phyloP scores from a whole-genome alignment of 2,888 invertebrate species.

The Standfussiana lucernea region DNA sequence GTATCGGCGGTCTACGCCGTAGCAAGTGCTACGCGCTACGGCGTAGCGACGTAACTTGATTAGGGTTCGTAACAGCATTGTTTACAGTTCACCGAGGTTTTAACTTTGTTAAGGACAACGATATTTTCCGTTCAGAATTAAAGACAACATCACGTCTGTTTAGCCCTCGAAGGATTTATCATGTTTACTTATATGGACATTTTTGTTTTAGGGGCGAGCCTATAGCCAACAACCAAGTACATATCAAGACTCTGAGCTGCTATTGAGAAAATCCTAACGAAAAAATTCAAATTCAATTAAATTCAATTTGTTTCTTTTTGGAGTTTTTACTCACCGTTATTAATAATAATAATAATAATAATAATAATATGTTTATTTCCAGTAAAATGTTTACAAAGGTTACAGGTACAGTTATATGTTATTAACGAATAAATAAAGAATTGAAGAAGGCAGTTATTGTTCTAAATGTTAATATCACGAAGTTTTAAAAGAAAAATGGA shows the following conservation, averaged over 20 bases:
- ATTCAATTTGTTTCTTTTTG: background rate
- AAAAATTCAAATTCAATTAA: background rate
- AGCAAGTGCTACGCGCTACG: conserved; percentile 35
- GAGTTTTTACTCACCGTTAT: too few relatives aligned
- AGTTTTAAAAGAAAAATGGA: background rate
- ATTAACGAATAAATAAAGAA: background rate
- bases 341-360: too few relatives aligned
- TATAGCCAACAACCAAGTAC: background rate
- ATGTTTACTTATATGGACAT: background rate
- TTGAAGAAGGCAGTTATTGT: too few relatives aligned
- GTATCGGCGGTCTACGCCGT: conserved; percentile 1
- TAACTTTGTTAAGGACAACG: conserved; percentile 2
- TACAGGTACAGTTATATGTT: too few relatives aligned
- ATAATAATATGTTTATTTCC: too few relatives aligned
- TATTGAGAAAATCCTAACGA: background rate
- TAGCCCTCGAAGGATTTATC: background rate
- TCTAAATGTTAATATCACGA: too few relatives aligned
- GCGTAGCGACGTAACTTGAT: conserved; percentile 12
- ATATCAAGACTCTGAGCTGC: background rate
- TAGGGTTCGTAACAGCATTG: conserved; percentile 20
- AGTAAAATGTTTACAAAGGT: too few relatives aligned
- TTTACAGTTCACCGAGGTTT: background rate
- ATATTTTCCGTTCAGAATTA: background rate
- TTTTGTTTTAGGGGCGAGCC: background rate
- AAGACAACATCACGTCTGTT: too few relatives aligned